phyloP scores from a whole-genome alignment of 2,113 vertebrate genomes.

The Podarcis raffonei region DNA sequence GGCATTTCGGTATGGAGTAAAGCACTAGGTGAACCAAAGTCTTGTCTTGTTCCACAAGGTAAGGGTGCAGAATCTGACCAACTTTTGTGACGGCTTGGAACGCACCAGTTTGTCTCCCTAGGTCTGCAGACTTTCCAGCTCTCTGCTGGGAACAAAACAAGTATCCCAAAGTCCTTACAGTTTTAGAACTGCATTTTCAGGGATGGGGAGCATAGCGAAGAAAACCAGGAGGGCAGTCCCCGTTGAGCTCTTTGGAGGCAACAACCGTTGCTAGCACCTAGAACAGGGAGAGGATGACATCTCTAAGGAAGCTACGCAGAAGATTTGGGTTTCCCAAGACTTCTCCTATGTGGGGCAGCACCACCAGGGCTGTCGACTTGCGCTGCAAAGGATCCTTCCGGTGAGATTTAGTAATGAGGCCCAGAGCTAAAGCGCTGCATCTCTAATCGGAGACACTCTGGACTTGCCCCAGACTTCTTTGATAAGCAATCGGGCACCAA shows the following conservation, averaged over 20 bases:
- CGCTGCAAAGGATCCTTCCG: background rate
- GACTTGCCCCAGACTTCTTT: background rate
- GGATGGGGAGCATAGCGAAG: background rate
- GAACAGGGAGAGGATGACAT: background rate
- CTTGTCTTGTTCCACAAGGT: background rate
- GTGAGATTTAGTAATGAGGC: accelerated
- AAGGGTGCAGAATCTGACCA: accelerated
- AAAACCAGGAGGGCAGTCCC: background rate
- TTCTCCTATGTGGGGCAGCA: background rate
- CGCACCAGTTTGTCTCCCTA: accelerated
- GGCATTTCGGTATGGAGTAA: background rate
- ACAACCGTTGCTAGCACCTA: background rate
- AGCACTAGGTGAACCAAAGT: background rate
- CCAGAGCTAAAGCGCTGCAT: background rate
- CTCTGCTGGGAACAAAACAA: background rate
- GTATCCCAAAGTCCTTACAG: background rate
- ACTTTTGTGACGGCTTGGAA: background rate
- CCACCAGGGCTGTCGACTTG: background rate
- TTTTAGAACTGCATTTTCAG: background rate
- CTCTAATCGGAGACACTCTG: background rate
- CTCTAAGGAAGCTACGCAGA: background rate
- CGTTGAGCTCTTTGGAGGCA: background rate
- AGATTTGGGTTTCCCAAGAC: background rate
- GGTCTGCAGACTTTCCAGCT: accelerated
- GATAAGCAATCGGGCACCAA: background rate